phyloP scores from a whole-genome alignment of 2,113 vertebrate genomes.

The Hemiscyllium ocellatum region DNA sequence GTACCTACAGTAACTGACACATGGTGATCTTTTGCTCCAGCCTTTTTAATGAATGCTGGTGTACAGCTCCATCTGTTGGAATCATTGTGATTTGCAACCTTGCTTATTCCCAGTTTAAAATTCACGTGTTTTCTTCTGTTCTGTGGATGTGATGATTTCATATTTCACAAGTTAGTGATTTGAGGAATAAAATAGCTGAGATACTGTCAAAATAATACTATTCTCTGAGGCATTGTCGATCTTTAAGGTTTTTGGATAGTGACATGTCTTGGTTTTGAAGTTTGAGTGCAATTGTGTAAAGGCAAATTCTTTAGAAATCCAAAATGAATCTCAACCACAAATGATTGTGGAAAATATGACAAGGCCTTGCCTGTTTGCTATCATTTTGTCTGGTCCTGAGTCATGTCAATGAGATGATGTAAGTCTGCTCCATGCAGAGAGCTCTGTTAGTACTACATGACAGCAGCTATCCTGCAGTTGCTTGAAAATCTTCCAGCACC shows the following conservation, averaged over 20 bases:
- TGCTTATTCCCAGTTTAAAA: neutral
- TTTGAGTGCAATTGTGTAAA: neutral
- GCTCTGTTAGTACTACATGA: neutral
- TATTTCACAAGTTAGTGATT: neutral
- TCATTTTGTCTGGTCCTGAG: neutral
- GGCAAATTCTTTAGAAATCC: neutral
- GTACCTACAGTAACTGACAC: neutral
- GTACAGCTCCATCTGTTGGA: slow-evolving; percentile 16
- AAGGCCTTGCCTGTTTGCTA: neutral
- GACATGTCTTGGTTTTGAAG: neutral
- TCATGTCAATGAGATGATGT: neutral
- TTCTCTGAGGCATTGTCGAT: neutral
- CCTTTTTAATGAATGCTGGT: neutral
- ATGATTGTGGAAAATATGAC: neutral
- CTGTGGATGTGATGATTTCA: too few relatives aligned
- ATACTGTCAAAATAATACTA: neutral
- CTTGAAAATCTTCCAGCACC: neutral
- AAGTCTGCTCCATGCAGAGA: neutral
- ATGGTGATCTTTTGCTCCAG: neutral
- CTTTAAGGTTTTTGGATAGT: neutral
- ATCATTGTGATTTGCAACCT: neutral
- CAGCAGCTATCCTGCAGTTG: neutral
- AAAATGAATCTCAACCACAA: neutral
- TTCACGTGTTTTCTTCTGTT: neutral
- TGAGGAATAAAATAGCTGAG: neutral